These are phyloP conservation scores for Coccyzus lansbergi DNA, from an alignment of 2,797 vertebrate species.

Conservation along the genomic window DNA sequence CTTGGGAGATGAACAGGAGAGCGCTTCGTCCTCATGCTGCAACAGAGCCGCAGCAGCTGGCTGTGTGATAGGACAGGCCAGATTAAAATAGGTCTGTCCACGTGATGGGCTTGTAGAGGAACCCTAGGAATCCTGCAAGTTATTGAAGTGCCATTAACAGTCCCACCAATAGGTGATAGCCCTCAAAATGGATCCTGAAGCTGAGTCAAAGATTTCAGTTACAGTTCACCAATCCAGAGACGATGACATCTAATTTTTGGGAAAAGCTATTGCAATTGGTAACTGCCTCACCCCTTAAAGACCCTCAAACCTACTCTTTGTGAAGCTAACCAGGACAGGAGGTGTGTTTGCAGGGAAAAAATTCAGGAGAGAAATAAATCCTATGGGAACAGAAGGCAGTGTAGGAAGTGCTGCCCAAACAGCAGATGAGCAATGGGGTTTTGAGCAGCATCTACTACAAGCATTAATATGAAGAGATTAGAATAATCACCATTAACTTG, in stretches of 20 bases:
- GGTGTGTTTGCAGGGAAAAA: background rate
- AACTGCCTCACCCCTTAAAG: background rate
- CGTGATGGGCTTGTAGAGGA: background rate
- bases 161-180: background rate
- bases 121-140: conserved; percentile 1
- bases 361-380: background rate
- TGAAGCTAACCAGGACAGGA: background rate
- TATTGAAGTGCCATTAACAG: background rate
- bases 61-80: conserved; percentile 44
- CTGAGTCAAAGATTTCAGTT: background rate
- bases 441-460: background rate
- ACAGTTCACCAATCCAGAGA: background rate
- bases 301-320: background rate
- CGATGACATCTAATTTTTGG: background rate
- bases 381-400: background rate
- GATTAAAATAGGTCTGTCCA: conserved; percentile 56
- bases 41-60: conserved; percentile 51
- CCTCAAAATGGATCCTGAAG: background rate
- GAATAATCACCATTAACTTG: background rate
- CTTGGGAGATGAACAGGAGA: conserved; percentile 50
- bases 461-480: background rate
- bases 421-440: background rate
- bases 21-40: conserved; percentile 15
- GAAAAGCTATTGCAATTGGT: background rate
- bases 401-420: background rate